phyloP scores from a whole-genome alignment of 2,797 vertebrate species.

The Muraenolepis orangiensis region DNA sequence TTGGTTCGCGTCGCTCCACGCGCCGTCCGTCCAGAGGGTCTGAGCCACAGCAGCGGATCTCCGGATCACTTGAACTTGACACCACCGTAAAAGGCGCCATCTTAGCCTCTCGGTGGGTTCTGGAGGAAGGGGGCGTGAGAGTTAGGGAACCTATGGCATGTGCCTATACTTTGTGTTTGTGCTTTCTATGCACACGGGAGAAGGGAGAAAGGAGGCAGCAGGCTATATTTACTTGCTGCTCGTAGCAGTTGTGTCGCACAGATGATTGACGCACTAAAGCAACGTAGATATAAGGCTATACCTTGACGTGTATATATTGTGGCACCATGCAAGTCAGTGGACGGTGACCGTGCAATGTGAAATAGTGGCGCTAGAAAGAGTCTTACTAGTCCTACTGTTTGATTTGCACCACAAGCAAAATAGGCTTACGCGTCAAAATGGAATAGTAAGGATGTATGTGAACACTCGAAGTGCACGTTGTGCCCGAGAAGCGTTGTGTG shows the following conservation, averaged over 20 bases:
- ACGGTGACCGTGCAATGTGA: background rate
- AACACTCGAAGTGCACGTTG: too few relatives aligned
- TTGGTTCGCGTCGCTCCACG: slow-evolving; percentile 9
- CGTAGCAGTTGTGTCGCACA: background rate
- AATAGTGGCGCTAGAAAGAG: too few relatives aligned
- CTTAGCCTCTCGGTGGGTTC: slow-evolving; percentile 63
- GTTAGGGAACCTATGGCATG: slow-evolving; percentile 21
- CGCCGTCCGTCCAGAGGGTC: slow-evolving; percentile 45
- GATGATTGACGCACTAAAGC: background rate
- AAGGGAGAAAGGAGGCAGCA: background rate
- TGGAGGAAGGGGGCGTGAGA: slow-evolving; percentile 27
- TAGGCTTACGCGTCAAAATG: too few relatives aligned
- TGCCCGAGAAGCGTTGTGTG: too few relatives aligned
- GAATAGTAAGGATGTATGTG: too few relatives aligned
- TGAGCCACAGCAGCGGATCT: slow-evolving; percentile 52
- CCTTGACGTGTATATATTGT: too few relatives aligned
- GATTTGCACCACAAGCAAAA: too few relatives aligned
- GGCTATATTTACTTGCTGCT: background rate
- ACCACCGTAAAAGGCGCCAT: slow-evolving; percentile 76
- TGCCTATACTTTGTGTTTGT: slow-evolving; percentile 10
- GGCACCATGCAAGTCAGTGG: too few relatives aligned
- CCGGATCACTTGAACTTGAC: slow-evolving; percentile 79
- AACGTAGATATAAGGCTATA: too few relatives aligned
- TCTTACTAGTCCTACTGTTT: too few relatives aligned
- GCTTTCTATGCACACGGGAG: slow-evolving; percentile 21